Evolutionary conservation across 37 sponge, comb jelly and placozoan species (phyloP).

Genomic region (Aphrocallistes beatrix): DNA sequence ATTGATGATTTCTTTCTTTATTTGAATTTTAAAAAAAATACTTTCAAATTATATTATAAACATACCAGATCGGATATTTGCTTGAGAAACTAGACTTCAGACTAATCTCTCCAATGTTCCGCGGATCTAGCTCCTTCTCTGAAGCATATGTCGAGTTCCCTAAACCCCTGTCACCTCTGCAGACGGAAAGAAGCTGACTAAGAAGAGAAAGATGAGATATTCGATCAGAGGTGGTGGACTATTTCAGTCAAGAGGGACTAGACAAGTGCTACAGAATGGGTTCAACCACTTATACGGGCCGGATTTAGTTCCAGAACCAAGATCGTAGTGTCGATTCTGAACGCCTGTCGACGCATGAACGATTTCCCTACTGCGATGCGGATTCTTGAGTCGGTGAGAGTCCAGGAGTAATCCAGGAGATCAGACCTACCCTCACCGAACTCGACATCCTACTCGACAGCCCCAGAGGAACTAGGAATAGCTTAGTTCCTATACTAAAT

Average conservation of each 20-base stretch:
- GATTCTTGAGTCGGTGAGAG: slow-evolving; percentile 73
- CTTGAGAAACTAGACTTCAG: too few relatives aligned
- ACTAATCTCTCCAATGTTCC: too few relatives aligned
- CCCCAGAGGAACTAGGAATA: slow-evolving; percentile 85
- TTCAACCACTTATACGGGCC: slow-evolving; percentile 76
- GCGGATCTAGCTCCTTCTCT: too few relatives aligned
- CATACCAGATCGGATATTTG: too few relatives aligned
- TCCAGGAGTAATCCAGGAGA: slow-evolving; percentile 49
- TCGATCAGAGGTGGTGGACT: slow-evolving; percentile 66
- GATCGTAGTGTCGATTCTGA: slow-evolving; percentile 62
- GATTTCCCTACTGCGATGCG: slow-evolving; percentile 78
- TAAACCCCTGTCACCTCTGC: slow-evolving; percentile 4
- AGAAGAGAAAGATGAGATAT: slow-evolving; percentile 51
- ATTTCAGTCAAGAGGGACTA: slow-evolving; percentile 50
- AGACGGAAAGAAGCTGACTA: neutral
- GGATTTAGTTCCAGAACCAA: slow-evolving; percentile 85
- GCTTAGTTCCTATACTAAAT: slow-evolving; percentile 25
- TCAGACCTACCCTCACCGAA: slow-evolving; percentile 70
- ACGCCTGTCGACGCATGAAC: slow-evolving; percentile 62
- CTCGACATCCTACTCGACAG: slow-evolving; percentile 67
- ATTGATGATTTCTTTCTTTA: too few relatives aligned
- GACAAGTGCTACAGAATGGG: slow-evolving; percentile 56
- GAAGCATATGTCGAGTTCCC: too few relatives aligned
- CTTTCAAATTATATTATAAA: too few relatives aligned
- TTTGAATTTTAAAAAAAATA: too few relatives aligned